Percentiles rank a stretch among this genome's conserved stretches.
Evolutionary conservation across 2,797 vertebrate genomes (phyloP).

Genomic region (Dendrocincla fuliginosa): DNA sequence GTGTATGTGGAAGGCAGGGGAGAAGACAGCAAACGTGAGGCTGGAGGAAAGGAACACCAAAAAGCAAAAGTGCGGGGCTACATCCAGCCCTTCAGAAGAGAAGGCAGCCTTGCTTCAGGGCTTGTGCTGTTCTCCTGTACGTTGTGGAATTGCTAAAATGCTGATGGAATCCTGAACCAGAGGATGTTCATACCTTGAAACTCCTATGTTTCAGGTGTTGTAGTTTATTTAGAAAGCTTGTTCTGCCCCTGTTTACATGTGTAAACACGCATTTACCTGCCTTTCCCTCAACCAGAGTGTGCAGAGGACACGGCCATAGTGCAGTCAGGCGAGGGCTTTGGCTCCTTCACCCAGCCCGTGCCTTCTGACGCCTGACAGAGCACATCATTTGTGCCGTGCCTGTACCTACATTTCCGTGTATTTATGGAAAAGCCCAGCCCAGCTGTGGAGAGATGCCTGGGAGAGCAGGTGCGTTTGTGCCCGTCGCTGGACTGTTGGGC

Average conservation of each 20-base stretch:
- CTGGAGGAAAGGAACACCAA: background rate
- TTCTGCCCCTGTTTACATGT: rapidly evolving
- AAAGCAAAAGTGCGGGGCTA: background rate
- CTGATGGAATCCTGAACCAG: background rate
- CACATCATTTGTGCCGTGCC: rapidly evolving
- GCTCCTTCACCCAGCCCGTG: rapidly evolving
- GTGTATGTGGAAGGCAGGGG: rapidly evolving
- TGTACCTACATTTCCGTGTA: rapidly evolving
- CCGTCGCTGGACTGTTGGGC: background rate
- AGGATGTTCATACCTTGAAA: rapidly evolving
- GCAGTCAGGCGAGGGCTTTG: rapidly evolving
- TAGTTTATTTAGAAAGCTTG: background rate
- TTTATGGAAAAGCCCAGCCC: background rate
- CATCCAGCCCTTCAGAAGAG: background rate
- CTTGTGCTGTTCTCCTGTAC: rapidly evolving
- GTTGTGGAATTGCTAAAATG: background rate
- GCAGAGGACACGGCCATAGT: rapidly evolving
- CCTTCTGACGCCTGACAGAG: background rate
- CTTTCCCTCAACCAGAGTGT: rapidly evolving
- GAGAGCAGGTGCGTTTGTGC: background rate
- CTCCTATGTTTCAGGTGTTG: rapidly evolving
- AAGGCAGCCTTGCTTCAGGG: background rate
- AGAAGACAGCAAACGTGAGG: rapidly evolving
- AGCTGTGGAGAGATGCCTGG: background rate
- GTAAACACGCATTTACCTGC: rapidly evolving